Conservation (phyloP, 2,113 vertebrate species). For the Tachuris rubrigastra region DNA sequence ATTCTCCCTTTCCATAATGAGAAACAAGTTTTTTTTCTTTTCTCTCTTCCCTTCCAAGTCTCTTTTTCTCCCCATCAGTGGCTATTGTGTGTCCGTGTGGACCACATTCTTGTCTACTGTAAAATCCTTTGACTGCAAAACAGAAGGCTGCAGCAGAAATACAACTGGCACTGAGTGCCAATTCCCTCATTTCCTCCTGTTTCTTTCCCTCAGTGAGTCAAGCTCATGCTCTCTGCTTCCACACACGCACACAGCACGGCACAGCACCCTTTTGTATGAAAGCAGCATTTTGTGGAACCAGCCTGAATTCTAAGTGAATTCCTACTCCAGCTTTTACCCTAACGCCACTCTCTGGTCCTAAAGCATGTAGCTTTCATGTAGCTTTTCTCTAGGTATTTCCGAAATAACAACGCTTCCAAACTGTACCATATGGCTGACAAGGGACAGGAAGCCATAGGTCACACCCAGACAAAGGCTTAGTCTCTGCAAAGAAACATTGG, state of each 20-base stretch:
- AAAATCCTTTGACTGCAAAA: not conserved
- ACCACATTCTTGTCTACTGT: not conserved
- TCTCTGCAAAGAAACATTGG: not conserved
- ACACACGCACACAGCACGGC: not conserved
- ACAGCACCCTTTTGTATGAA: not conserved
- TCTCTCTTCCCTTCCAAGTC: not conserved
- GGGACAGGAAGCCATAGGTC: not conserved
- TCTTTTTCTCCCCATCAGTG: not conserved
- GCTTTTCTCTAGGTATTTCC: constrained; percentile 23
- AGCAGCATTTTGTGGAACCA: not conserved
- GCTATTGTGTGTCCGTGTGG: not conserved
- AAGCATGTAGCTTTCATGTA: not conserved
- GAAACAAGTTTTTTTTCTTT: not conserved
- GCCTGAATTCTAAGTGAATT: not conserved
- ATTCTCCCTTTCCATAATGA: not conserved
- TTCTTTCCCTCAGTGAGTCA: not conserved
- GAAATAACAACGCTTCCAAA: not conserved
- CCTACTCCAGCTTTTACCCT: not conserved
- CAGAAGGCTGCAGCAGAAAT: constrained; percentile 6
- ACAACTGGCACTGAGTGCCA: not conserved
- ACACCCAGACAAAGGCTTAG: not conserved
- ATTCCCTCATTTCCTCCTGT: not conserved
- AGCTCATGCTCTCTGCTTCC: not conserved
- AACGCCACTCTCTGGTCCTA: not conserved
- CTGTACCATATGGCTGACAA: not conserved